Conservation (phyloP, 2,888 invertebrate genomes). For the Seladonia tumulorum region DNA sequence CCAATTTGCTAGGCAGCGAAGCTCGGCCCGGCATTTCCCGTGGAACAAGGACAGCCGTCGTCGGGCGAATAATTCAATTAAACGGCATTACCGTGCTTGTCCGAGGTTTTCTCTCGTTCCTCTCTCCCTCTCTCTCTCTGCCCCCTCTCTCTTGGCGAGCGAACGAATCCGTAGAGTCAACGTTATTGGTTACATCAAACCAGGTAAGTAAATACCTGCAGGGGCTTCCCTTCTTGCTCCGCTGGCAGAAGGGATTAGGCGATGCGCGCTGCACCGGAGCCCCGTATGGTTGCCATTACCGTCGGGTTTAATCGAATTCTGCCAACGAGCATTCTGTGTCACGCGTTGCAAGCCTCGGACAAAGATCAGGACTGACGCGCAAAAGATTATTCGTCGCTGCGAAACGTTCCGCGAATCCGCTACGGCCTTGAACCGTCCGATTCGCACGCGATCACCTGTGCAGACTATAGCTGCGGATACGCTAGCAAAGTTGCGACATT, state of each 20-base stretch:
- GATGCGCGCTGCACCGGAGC: constrained; percentile 18
- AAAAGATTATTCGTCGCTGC: not conserved
- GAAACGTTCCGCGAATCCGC: not conserved
- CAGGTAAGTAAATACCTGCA: constrained; percentile 57
- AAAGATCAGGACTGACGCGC: not conserved
- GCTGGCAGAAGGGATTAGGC: constrained; percentile 59
- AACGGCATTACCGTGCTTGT: constrained; percentile 40
- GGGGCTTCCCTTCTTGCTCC: constrained; percentile 63
- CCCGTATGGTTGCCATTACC: constrained; percentile 65
- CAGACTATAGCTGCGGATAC: no score
- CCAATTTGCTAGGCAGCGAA: constrained; percentile 1
- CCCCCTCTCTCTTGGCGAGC: not conserved
- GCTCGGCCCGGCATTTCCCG: not conserved
- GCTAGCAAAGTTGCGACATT: no score
- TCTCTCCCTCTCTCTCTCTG: not conserved
- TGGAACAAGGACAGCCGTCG: not conserved
- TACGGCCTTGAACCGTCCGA: constrained; percentile 4
- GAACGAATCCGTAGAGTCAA: constrained; percentile 64
- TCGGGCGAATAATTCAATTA: constrained; percentile 45
- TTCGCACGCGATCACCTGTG: not conserved
- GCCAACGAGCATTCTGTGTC: constrained; percentile 45
- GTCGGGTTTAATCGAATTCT: constrained; percentile 68
- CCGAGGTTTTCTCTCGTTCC: constrained; percentile 13
- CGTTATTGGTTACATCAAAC: constrained; percentile 63
- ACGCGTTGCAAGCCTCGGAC: constrained; percentile 41